Percentiles rank a stretch among this genome's conserved stretches.
These are phyloP conservation scores for Drosophila austrosaltans DNA, from an alignment of 2,888 invertebrate species.

Conservation along the genomic window DNA sequence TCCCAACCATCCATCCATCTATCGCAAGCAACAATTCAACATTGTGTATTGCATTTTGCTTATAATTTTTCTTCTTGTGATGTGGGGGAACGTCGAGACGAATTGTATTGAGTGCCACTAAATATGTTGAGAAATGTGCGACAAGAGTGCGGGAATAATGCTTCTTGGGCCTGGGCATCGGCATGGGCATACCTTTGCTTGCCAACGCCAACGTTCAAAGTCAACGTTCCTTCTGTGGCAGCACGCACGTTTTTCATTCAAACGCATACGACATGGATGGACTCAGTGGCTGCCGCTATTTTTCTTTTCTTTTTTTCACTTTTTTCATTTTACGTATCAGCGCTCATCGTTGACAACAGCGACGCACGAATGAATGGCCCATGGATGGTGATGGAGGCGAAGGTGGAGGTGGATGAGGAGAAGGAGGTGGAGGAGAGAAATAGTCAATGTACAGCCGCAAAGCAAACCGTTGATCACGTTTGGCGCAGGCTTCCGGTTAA, in stretches of 20 bases:
- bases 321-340: constrained; percentile 67
- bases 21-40: constrained; percentile 40
- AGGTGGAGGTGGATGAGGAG: constrained; percentile 51
- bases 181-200: constrained; percentile 13
- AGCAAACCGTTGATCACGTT: constrained; percentile 82
- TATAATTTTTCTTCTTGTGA: constrained; percentile 60
- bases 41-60: constrained; percentile 77
- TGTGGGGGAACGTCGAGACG: constrained; percentile 57
- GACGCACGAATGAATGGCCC: constrained; percentile 75
- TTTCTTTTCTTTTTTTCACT: constrained; percentile 25
- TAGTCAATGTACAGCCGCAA: constrained; percentile 72
- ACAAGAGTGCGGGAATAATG: constrained; percentile 46
- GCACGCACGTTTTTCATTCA: constrained; percentile 81
- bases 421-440: constrained; percentile 20
- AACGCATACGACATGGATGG: constrained; percentile 63
- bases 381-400: constrained; percentile 58
- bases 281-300: constrained; percentile 45
- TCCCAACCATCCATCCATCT: constrained; percentile 41
- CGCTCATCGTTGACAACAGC: constrained; percentile 76
- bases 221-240: constrained; percentile 83
- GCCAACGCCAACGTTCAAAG: constrained; percentile 64
- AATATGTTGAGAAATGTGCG: constrained; percentile 77
- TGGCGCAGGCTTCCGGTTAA: constrained; percentile 83
- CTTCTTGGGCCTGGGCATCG: constrained; percentile 8
- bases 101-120: constrained; percentile 80